Conservation (phyloP, 1,140 invertebrate genomes). For the Lethocerus indicus region DNA sequence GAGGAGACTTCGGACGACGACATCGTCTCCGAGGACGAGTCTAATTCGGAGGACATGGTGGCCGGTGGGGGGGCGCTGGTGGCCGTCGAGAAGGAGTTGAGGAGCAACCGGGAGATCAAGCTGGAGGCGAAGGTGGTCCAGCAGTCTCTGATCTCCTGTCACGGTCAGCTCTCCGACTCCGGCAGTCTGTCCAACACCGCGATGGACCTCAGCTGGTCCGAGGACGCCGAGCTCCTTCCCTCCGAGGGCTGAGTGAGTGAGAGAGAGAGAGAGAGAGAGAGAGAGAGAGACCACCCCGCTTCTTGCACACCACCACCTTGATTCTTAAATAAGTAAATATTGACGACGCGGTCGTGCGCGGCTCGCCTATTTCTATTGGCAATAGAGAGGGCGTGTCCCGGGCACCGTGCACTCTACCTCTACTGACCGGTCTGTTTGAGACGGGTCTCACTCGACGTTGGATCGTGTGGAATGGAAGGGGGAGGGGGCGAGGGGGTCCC, state of each 20-base stretch:
- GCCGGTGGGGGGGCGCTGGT: not conserved
- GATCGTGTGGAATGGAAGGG: too few species aligned
- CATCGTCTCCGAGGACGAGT: constrained; percentile 1
- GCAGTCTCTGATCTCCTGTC: not conserved
- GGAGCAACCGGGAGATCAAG: not conserved
- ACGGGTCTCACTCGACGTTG: too few species aligned
- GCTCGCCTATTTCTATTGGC: too few species aligned
- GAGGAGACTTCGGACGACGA: constrained; percentile 18
- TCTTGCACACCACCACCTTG: too few species aligned
- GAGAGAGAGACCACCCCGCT: too few species aligned
- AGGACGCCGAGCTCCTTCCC: constrained; percentile 10
- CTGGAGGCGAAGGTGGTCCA: not conserved
- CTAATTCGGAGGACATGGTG: constrained; percentile 1
- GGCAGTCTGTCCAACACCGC: constrained; percentile 6
- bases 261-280: too few species aligned
- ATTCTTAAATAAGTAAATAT: too few species aligned
- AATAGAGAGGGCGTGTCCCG: too few species aligned
- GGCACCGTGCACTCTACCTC: too few species aligned
- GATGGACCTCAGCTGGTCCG: constrained; percentile 13
- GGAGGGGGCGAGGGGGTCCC: too few species aligned
- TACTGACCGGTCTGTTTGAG: too few species aligned
- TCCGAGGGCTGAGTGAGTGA: constrained; percentile 6
- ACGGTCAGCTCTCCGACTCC: not conserved
- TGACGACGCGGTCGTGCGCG: too few species aligned
- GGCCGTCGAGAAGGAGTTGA: not conserved